Base-by-base conservation (phyloP, 2,113 vertebrate species). In the Burhinus oedicnemus region DNA sequence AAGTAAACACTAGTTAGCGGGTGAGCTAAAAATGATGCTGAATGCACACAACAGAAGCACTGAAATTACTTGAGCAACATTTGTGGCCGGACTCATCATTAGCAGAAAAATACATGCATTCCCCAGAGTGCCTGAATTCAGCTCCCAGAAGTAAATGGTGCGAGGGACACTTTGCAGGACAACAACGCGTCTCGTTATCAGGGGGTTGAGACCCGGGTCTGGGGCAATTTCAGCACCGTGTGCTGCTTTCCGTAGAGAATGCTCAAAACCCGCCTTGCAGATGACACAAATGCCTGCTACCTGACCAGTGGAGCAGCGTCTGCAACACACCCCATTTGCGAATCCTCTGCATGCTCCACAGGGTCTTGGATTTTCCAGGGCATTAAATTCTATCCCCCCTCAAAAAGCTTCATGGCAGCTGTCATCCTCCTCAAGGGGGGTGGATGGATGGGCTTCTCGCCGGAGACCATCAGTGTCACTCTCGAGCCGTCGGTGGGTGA, bases 151-250 rank as follows among this genome's bases (percentile, higher is more conserved):
- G 34, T 3, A 15, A 38, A 16, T 0, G 15, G 72, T 68, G 23
- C 0, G 1, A 32, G 64, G 38, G 36, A 64, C 17, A 5, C 52
- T 11, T 6, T 16, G 44, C 5, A 13, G 88, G 74, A 40, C 36
- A 15, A 60, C 1, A 6, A 40, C 2, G 1, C 0, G 6, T 30
- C 44, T 5, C 5, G 0, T 47, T 19, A 5, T 3, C 9, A 1
- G 0, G 12, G 29, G 44, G 42, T 23, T 3, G 40, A 49, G 49
- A 29, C 32, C 29, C 49, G 6, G 47, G 19, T 5, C 54, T 10
- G 18, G 34, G 55, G 55, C 15, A 38, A 40, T 34, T 68, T 36
- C 69, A 61, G 29, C 38, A 13, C 66, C 51, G 4, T 0, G 1
- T 3, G 25, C 52, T 22, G 62, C 62, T 70, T 40, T 18, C 55